phyloP scores from a whole-genome alignment of 1,140 invertebrate genomes.

The Acyrthosiphon pisum region DNA sequence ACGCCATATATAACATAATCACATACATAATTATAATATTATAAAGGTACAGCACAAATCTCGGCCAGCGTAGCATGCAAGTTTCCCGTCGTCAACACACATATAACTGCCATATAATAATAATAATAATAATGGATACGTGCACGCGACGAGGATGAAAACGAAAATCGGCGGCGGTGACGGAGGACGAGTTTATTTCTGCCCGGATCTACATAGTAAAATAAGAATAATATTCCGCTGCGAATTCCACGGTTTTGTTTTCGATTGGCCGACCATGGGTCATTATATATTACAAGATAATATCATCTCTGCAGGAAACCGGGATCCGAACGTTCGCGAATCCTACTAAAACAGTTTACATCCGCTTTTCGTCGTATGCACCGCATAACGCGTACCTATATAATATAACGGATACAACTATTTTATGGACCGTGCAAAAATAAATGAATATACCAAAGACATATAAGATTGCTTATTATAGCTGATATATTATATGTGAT shows the following conservation, averaged over 20 bases:
- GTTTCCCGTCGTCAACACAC: not conserved
- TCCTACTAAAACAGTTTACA: not conserved
- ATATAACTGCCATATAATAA: not conserved
- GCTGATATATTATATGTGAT: not conserved
- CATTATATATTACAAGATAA: not conserved
- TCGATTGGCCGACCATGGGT: not conserved
- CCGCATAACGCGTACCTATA: not conserved
- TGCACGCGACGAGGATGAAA: not conserved
- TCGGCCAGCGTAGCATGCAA: not conserved
- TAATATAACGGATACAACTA: slow-evolving; percentile 7
- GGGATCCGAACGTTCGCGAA: not conserved
- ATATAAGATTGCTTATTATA: not conserved
- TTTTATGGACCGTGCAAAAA: slow-evolving; percentile 8
- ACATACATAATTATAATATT: not conserved
- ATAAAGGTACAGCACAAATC: not conserved
- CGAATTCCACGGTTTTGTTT: not conserved
- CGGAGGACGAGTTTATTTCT: not conserved
- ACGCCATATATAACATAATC: not conserved
- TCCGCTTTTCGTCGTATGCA: not conserved
- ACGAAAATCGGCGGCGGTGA: not conserved
- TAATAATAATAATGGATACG: not conserved
- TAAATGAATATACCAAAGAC: not conserved
- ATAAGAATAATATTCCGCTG: not conserved
- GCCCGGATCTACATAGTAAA: not conserved
- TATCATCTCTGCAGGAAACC: not conserved